phyloP scores from a whole-genome alignment of 2,888 invertebrate species.

The Drosophila melanosoma region DNA sequence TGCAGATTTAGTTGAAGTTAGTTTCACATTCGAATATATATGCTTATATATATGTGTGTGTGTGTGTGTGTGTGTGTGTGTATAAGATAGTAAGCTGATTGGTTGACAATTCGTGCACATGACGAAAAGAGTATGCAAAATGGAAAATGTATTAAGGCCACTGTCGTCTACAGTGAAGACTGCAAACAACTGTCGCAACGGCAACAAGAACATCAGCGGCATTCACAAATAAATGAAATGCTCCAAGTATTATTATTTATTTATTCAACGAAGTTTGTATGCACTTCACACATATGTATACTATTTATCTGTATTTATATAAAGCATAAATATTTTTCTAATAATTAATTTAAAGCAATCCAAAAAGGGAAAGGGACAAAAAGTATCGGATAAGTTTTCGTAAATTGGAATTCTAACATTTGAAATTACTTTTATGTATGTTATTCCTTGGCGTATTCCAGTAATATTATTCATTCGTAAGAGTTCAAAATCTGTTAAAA shows the following conservation, averaged over 20 bases:
- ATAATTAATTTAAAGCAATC: no score
- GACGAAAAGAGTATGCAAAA: slow-evolving; percentile 60
- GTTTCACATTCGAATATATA: slow-evolving; percentile 13
- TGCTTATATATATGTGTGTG: no score
- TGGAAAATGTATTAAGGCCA: slow-evolving; percentile 73
- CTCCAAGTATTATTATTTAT: neutral
- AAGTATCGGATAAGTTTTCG: neutral
- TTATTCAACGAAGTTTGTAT: slow-evolving; percentile 2
- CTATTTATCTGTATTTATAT: neutral
- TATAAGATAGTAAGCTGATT: slow-evolving; percentile 27
- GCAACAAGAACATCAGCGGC: slow-evolving; percentile 15
- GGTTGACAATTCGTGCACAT: slow-evolving; percentile 62
- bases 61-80: neutral
- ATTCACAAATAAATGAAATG: slow-evolving; percentile 11
- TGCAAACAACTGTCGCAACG: slow-evolving; percentile 40
- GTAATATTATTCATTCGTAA: neutral
- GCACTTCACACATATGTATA: neutral
- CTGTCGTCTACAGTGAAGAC: slow-evolving; percentile 76
- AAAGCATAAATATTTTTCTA: neutral
- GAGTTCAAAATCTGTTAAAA: neutral
- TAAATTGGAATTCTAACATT: neutral
- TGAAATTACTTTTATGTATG: neutral
- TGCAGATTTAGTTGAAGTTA: slow-evolving; percentile 34
- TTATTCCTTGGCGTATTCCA: no score
- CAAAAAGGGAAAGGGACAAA: no score